Conservation (phyloP, 1,140 invertebrate genomes). For the Drosophila nikananu region DNA sequence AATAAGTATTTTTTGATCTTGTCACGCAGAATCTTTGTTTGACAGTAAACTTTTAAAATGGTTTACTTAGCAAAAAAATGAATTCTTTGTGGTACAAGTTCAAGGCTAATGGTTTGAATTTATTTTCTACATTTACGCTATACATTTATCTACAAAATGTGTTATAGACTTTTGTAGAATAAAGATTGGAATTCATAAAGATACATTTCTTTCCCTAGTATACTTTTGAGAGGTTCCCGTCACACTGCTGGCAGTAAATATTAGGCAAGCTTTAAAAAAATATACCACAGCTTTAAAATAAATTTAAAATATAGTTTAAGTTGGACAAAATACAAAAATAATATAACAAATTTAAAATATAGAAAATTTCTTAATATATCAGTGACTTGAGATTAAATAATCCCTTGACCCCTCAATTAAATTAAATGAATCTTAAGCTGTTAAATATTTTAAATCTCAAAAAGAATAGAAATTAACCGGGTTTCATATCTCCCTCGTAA, state of each 20-base stretch:
- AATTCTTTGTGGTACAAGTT: neutral
- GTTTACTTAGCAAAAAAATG: neutral
- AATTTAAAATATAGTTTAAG: neutral
- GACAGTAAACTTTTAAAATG: neutral
- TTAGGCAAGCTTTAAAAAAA: conserved; percentile 1
- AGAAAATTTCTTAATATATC: no score
- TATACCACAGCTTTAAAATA: neutral
- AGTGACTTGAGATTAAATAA: no score
- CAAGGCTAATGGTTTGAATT: neutral
- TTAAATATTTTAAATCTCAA: neutral
- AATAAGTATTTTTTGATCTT: neutral
- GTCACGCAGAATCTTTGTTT: no score
- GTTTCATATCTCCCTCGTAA: no score
- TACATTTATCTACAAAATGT: neutral
- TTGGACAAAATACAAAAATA: neutral
- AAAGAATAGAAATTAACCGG: neutral
- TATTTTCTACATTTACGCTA: neutral
- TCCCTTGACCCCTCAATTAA: neutral
- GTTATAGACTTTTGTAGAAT: neutral
- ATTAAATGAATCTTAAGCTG: neutral
- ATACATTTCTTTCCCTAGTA: conserved; percentile 17
- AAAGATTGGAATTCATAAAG: no score
- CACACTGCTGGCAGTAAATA: conserved; percentile 17
- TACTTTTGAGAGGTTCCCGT: conserved; percentile 28
- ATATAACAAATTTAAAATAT: neutral